phyloP scores from a whole-genome alignment of 2,113 vertebrate species.

The Proterorhinus semilunaris region DNA sequence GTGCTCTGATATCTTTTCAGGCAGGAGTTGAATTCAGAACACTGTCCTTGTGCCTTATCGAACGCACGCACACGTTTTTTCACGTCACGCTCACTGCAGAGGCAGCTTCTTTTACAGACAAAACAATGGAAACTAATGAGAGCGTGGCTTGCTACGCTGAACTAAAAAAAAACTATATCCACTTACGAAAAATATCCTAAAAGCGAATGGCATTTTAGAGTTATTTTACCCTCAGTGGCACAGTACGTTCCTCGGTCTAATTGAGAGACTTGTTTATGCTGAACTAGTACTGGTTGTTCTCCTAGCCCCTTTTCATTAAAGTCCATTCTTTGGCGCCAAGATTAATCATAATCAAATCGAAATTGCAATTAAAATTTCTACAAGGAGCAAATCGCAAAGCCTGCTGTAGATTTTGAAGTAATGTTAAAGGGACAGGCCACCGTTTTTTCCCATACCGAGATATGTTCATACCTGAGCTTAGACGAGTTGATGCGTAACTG shows the following conservation, averaged over 20 bases:
- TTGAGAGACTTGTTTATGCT: constrained; percentile 42
- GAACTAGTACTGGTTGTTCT: background rate
- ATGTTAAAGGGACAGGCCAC: too few relatives aligned
- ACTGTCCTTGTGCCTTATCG: constrained; percentile 59
- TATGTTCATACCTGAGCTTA: too few relatives aligned
- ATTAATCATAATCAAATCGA: too few relatives aligned
- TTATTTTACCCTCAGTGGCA: constrained; percentile 20
- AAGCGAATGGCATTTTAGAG: constrained; percentile 12
- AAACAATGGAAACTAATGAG: constrained; percentile 39
- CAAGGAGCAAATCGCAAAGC: too few relatives aligned
- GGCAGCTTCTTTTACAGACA: constrained; percentile 33
- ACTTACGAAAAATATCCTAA: background rate
- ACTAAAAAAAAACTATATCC: constrained; percentile 6
- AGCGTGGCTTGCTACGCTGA: background rate
- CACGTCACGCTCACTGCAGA: constrained; percentile 13
- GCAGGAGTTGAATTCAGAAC: constrained; percentile 39
- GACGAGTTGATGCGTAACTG: too few relatives aligned
- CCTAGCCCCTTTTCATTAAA: background rate
- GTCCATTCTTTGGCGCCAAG: background rate
- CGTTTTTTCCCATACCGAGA: too few relatives aligned
- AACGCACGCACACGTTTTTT: constrained; percentile 42
- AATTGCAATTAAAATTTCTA: too few relatives aligned
- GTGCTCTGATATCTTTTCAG: constrained; percentile 24
- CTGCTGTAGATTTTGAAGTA: too few relatives aligned
- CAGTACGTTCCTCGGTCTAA: constrained; percentile 25